Base-by-base conservation (phyloP, 2,113 vertebrate species). In the Cheirogaleus medius region DNA sequence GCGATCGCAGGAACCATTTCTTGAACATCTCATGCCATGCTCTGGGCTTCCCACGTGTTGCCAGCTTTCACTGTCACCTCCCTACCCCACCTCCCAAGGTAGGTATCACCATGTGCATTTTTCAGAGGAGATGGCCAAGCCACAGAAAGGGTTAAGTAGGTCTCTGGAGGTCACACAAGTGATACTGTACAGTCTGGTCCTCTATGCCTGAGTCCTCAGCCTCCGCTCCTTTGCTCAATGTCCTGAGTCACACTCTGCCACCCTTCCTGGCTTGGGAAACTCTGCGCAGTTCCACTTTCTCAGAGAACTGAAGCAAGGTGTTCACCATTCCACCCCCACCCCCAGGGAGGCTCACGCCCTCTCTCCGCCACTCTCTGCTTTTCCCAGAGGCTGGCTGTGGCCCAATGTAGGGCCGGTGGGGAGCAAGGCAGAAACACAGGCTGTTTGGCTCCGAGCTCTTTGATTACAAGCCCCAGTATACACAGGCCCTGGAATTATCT, bases 401-500 rank as follows among this genome's bases (percentile, higher is more conserved):
- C 71, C 60, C 15, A 13, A 8, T 27, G 27, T 15, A 20, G 37
- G 54, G 44, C 37, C 3, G 1, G 15, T 39, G 14, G 68, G 60
- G 37, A 78, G 49, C 74, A 86, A 89, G 63, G 66, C 85, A 87
- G 54, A 68, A 87, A 84, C 58, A n/a, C 68, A 56, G 83, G 77
- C 63, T 8, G 0, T 64, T 60, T 27, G 3, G 54, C 74, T 89
- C 73, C 34, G 29, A 15, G 27, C 78, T 80, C 69, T 97, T 66
- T 94, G 95, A 93, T 94, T 80, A 82, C 17, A 63, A 39, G 18
- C 63, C 29, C 77, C 0, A 0, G 54, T 49, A 23, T 18, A 49
- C 64, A 42, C 63, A 29, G 47, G 68, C 83, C 83, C 80, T 92
- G 5, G 44, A 58, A 94, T 97, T 83, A 86, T 77, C 93, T 54